Evolutionary conservation across 1,140 invertebrate genomes (phyloP).

Genomic region (Solenopsis fugax): DNA sequence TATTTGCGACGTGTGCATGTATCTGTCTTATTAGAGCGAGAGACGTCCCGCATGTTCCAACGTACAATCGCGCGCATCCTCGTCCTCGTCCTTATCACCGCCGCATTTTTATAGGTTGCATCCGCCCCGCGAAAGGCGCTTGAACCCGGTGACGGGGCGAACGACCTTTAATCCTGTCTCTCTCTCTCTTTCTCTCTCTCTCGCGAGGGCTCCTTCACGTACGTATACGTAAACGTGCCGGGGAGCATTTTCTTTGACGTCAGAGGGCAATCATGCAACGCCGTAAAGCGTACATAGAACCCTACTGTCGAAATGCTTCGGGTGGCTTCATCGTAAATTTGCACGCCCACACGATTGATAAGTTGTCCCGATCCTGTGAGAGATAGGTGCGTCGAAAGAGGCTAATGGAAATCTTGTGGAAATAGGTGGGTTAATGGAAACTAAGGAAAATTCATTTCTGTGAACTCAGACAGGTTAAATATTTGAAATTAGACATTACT

Average conservation of each 20-base stretch:
- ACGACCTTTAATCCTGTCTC: slow-evolving; percentile 77
- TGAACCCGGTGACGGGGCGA: slow-evolving; percentile 75
- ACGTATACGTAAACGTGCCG: slow-evolving; percentile 25
- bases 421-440: background rate
- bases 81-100: slow-evolving; percentile 56
- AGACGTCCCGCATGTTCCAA: background rate
- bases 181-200: slow-evolving; percentile 73
- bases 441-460: background rate
- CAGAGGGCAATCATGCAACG: slow-evolving; percentile 79
- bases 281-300: slow-evolving; percentile 80
- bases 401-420: background rate
- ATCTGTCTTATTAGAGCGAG: slow-evolving; percentile 28
- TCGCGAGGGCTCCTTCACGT: slow-evolving; percentile 15
- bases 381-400: background rate
- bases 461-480: background rate
- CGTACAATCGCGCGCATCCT: slow-evolving; percentile 43
- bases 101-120: slow-evolving; percentile 52
- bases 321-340: slow-evolving; percentile 33
- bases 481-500: background rate
- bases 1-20: slow-evolving; percentile 10
- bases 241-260: slow-evolving; percentile 79
- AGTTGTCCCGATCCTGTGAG: background rate
- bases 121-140: slow-evolving; percentile 64
- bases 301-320: slow-evolving; percentile 65
- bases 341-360: slow-evolving; percentile 13